Evolutionary conservation across 2,797 vertebrate species (phyloP).

Genomic region (Phylloscopus collybita): DNA sequence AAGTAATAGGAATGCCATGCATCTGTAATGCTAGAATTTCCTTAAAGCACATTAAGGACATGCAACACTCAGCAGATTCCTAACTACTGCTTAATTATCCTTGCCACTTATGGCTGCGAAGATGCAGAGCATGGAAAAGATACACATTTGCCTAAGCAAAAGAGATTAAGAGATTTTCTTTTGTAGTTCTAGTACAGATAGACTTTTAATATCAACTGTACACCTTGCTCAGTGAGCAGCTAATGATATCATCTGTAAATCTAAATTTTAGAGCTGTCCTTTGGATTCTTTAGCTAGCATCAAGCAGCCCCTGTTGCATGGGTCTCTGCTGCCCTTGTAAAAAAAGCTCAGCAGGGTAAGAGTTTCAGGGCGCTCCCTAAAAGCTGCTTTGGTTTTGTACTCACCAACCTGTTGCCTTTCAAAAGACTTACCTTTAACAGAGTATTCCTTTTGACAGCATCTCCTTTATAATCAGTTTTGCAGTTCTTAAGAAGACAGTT

Average conservation of each 20-base stretch:
- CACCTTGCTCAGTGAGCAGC: background rate
- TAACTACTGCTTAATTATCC: conserved; percentile 59
- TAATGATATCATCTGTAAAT: background rate
- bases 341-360: background rate
- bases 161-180: background rate
- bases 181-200: background rate
- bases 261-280: background rate
- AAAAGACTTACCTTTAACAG: background rate
- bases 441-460: background rate
- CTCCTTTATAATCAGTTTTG: background rate
- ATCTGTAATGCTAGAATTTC: conserved; percentile 42
- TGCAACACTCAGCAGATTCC: conserved; percentile 62
- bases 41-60: conserved; percentile 47
- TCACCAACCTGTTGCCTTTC: background rate
- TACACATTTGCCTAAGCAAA: background rate
- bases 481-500: background rate
- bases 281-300: background rate
- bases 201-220: background rate
- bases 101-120: conserved; percentile 4
- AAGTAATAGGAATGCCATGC: conserved; percentile 29
- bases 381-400: background rate
- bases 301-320: background rate
- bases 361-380: background rate
- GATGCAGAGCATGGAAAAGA: background rate
- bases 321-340: background rate